Evolutionary conservation across 2,888 invertebrate genomes (phyloP).

Genomic region (Drosophila stalkeri): DNA sequence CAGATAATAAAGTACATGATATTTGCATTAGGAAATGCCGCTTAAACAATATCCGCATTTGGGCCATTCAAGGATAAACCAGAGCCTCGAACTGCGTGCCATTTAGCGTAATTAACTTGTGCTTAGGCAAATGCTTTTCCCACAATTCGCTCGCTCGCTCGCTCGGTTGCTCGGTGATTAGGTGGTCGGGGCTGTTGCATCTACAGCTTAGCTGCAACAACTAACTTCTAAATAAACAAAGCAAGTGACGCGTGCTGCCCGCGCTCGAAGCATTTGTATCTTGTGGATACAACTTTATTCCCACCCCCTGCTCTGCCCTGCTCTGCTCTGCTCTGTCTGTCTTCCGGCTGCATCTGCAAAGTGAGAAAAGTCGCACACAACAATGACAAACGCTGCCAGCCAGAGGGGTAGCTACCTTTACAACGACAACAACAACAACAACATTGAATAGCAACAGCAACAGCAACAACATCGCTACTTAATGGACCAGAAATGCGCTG

Average conservation of each 20-base stretch:
- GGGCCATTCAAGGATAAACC: conserved; percentile 34
- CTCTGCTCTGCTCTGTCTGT: neutral
- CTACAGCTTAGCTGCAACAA: conserved; percentile 53
- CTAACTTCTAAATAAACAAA: conserved; percentile 67
- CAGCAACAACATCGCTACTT: conserved; percentile 64
- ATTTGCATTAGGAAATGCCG: conserved; percentile 55
- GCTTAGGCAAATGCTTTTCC: conserved; percentile 55
- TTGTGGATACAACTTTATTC: conserved; percentile 55
- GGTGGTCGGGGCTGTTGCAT: conserved; percentile 44
- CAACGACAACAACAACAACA: conserved; percentile 37
- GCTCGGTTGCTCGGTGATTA: neutral
- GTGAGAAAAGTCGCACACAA: conserved; percentile 81
- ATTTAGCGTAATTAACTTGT: conserved; percentile 66
- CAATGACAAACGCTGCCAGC: conserved; percentile 64
- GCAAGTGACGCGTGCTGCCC: conserved; percentile 67
- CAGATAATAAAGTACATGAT: conserved; percentile 55
- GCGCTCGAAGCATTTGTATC: conserved; percentile 66
- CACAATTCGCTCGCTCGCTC: conserved; percentile 46
- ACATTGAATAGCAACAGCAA: conserved; percentile 21
- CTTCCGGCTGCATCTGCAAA: conserved; percentile 37
- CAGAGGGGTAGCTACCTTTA: conserved; percentile 54
- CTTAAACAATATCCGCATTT: conserved; percentile 50
- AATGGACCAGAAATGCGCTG: conserved; percentile 80
- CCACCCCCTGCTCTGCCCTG: neutral
- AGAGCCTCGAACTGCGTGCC: conserved; percentile 25